Evolutionary conservation across 2,797 vertebrate genomes (phyloP).

Genomic region (Phaenicophaeus curvirostris): DNA sequence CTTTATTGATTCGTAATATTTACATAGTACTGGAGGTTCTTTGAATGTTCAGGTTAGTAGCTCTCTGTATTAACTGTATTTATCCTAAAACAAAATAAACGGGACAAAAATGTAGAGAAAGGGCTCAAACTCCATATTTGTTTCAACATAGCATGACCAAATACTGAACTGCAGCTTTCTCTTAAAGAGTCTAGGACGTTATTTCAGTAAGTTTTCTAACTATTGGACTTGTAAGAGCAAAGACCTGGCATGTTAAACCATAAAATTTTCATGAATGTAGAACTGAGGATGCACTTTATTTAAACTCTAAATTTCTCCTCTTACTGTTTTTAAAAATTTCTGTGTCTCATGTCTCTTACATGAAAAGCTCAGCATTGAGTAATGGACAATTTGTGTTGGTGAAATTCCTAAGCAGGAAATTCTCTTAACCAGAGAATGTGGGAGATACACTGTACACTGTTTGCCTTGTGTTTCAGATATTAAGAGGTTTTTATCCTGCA

Average conservation of each 20-base stretch:
- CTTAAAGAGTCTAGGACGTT: not conserved
- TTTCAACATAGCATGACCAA: not conserved
- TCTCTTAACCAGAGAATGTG: not conserved
- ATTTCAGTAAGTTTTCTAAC: not conserved
- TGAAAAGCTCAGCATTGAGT: not conserved
- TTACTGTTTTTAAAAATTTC: not conserved
- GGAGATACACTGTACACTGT: not conserved
- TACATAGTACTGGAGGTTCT: not conserved
- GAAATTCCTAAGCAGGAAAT: not conserved
- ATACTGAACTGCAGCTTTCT: not conserved
- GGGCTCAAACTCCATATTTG: not conserved
- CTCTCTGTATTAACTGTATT: not conserved
- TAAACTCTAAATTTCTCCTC: not conserved
- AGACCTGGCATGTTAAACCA: not conserved
- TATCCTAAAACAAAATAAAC: not conserved
- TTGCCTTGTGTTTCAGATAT: not conserved
- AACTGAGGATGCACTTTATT: not conserved
- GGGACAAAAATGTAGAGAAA: not conserved
- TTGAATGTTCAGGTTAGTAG: not conserved
- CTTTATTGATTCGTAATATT: not conserved
- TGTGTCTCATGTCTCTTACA: accelerated
- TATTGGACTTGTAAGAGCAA: not conserved
- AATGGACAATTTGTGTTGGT: not conserved
- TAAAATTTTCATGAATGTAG: not conserved
- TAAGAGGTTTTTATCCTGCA: not conserved